Conservation (phyloP, 2,797 vertebrate genomes). For the Mareca strepera region DNA sequence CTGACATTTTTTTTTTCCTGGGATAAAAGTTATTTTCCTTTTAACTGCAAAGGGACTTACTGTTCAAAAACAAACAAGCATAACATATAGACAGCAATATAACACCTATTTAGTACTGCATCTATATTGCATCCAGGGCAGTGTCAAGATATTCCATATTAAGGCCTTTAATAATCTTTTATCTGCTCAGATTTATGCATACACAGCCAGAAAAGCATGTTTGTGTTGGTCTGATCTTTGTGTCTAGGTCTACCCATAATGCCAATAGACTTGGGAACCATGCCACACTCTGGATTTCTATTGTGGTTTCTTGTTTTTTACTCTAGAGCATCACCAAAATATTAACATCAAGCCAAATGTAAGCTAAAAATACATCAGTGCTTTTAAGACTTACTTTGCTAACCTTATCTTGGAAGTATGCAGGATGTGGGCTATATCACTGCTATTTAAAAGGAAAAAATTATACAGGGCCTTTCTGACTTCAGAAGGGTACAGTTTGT, state of each 20-base stretch:
- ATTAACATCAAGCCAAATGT: background rate
- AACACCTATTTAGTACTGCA: background rate
- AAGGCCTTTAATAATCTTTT: conserved; percentile 3
- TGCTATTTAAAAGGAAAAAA: conserved; percentile 4
- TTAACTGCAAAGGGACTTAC: background rate
- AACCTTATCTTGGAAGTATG: background rate
- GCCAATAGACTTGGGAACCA: background rate
- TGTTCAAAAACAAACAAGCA: background rate
- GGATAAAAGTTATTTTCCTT: conserved; percentile 21
- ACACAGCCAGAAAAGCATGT: background rate
- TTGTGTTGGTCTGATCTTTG: background rate
- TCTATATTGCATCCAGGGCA: background rate
- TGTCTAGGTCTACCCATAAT: background rate
- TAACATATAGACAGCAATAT: background rate
- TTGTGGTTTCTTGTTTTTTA: background rate
- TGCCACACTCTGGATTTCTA: background rate
- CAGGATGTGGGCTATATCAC: background rate
- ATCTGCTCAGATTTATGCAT: background rate
- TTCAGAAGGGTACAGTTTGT: background rate
- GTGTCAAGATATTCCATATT: background rate
- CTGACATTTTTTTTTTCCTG: background rate
- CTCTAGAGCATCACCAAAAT: background rate
- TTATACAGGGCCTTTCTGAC: background rate
- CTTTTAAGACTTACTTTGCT: background rate
- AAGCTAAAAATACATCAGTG: background rate